Evolutionary conservation across 2,888 invertebrate genomes (phyloP).

Genomic region (Lysandra coridon): DNA sequence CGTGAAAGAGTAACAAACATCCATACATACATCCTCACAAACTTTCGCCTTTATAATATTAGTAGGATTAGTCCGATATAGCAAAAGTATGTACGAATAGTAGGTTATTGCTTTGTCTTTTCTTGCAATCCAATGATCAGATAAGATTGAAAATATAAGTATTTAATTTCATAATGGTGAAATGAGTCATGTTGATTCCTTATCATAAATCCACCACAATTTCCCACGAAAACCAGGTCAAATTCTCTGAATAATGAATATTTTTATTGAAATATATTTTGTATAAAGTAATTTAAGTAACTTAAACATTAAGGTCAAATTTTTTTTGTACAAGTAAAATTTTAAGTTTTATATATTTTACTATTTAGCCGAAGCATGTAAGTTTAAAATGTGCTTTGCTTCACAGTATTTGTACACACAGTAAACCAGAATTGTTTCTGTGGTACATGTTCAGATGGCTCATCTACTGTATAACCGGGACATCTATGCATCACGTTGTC

Average conservation of each 20-base stretch:
- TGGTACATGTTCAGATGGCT: no score
- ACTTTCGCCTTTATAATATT: no score
- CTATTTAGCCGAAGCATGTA: no score
- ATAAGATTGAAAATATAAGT: not conserved
- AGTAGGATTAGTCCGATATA: not conserved
- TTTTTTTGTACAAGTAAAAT: not conserved
- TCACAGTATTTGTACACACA: no score
- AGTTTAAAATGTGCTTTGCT: no score
- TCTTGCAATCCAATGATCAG: not conserved
- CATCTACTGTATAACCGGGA: no score
- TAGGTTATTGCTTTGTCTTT: not conserved
- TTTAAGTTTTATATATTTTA: no score
- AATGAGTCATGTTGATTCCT: constrained; percentile 23
- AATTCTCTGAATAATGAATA: constrained; percentile 22
- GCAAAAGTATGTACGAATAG: not conserved
- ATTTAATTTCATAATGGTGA: not conserved
- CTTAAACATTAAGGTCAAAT: not conserved
- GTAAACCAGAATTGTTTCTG: no score
- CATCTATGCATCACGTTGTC: no score
- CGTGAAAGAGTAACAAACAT: no score
- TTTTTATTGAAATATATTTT: not conserved
- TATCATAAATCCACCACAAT: constrained; percentile 11
- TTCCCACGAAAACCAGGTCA: constrained; percentile 21
- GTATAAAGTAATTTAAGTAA: not conserved
- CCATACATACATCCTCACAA: no score